phyloP scores from a whole-genome alignment of 2,113 vertebrate genomes.

The Dermatemys mawii region DNA sequence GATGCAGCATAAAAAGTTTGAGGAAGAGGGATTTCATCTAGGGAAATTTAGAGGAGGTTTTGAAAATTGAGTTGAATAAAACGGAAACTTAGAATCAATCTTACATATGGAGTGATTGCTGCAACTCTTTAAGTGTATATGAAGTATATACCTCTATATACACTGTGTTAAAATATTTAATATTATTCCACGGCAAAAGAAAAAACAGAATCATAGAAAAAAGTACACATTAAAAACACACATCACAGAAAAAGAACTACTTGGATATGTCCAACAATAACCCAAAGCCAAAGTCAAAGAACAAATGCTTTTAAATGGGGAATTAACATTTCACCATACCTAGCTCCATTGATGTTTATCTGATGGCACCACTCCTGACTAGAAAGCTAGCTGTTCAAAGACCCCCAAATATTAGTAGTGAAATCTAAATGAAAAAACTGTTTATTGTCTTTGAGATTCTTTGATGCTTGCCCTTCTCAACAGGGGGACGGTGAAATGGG shows the following conservation, averaged over 20 bases:
- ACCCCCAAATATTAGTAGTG: background rate
- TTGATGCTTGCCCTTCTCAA: background rate
- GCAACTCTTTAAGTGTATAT: background rate
- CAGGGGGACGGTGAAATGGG: background rate
- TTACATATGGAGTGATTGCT: background rate
- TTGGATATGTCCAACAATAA: fast-evolving
- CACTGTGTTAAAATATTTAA: background rate
- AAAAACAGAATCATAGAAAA: background rate
- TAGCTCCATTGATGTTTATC: background rate
- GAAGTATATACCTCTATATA: background rate
- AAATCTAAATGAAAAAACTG: background rate
- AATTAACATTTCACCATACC: background rate
- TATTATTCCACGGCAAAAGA: background rate
- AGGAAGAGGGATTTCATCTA: background rate
- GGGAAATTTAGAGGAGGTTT: background rate
- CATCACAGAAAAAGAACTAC: background rate
- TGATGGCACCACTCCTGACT: background rate
- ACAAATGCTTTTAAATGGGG: background rate
- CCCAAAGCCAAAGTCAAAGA: background rate
- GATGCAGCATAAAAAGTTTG: background rate
- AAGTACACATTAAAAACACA: background rate
- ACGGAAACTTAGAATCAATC: fast-evolving
- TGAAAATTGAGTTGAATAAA: background rate
- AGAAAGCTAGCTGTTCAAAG: background rate
- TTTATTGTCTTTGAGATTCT: background rate